Conservation (phyloP, 1,140 invertebrate genomes). For the Rhopalosiphum maidis region DNA sequence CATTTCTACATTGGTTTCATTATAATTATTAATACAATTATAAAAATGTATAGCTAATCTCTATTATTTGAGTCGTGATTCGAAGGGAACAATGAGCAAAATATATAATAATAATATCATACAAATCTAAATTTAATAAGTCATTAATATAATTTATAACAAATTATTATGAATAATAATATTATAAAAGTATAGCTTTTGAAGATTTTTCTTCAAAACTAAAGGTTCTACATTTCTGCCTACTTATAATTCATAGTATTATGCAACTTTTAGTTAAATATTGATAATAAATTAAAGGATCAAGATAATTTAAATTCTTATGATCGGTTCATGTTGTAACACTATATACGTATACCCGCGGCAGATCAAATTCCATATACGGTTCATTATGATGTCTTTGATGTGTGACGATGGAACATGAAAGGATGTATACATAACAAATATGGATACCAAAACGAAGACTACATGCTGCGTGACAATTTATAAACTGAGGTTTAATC, state of each 20-base stretch:
- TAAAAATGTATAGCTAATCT: background rate
- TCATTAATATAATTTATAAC: no score
- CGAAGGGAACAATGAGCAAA: background rate
- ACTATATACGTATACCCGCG: background rate
- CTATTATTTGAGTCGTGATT: background rate
- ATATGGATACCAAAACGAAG: background rate
- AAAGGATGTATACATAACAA: background rate
- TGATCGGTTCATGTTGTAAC: background rate
- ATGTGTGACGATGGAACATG: background rate
- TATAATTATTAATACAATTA: background rate
- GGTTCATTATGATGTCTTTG: background rate
- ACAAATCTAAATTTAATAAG: no score
- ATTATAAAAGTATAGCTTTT: background rate
- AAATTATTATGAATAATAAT: no score
- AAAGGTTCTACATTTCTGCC: background rate
- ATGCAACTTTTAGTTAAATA: background rate
- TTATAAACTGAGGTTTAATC: background rate
- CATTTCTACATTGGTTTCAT: background rate
- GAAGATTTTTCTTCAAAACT: background rate
- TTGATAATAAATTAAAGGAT: background rate
- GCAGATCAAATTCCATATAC: background rate
- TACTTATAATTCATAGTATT: background rate
- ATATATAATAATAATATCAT: background rate
- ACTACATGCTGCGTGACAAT: slow-evolving; percentile 8
- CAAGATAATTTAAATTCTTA: background rate